phyloP scores from a whole-genome alignment of 2,888 invertebrate genomes.

The Agriopis leucophaearia region DNA sequence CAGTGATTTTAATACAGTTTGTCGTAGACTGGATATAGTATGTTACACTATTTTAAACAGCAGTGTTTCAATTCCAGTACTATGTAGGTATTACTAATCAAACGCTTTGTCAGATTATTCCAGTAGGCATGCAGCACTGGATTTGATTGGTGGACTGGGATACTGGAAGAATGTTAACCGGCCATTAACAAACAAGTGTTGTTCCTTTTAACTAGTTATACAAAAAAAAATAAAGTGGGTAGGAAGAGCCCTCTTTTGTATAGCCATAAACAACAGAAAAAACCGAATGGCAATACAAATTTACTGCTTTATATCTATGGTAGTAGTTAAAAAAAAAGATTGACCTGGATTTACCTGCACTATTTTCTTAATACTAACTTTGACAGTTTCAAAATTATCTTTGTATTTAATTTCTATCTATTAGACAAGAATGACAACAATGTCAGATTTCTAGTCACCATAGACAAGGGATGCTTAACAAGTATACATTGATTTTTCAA shows the following conservation, averaged over 20 bases:
- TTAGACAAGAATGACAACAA: too few relatives aligned
- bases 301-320: too few relatives aligned
- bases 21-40: neutral
- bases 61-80: neutral
- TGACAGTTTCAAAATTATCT: too few relatives aligned
- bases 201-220: constrained; percentile 28
- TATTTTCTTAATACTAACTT: too few relatives aligned
- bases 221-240: neutral
- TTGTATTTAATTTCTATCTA: too few relatives aligned
- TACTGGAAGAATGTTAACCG: neutral
- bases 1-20: neutral
- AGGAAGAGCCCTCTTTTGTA: neutral
- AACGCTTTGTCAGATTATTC: neutral
- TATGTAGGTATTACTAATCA: neutral
- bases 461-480: too few relatives aligned
- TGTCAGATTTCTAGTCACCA: too few relatives aligned
- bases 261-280: neutral
- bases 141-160: neutral
- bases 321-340: neutral
- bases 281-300: neutral
- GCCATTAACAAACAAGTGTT: neutral
- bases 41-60: neutral
- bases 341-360: neutral
- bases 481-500: too few relatives aligned
- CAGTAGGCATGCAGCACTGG: neutral